A percentile compares a stretch with the other conserved stretches of the same genome.
These are phyloP conservation scores for Polylopha cassiicola DNA, from an alignment of 2,888 invertebrate species.

Conservation along the genomic window DNA sequence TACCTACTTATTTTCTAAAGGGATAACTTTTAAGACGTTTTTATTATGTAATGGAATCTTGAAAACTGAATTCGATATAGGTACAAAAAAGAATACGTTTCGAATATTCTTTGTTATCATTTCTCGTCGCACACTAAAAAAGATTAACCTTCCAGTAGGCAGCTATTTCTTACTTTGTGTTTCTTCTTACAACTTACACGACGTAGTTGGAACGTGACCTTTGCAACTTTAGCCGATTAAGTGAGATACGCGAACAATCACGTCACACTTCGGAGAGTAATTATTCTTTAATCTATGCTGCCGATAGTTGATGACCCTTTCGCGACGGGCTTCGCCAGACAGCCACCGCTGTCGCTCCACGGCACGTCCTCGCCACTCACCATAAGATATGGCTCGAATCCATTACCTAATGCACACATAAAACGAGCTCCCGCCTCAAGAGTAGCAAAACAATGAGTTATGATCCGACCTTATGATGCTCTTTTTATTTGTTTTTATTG, in stretches of 20 bases:
- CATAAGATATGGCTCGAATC: conserved; percentile 54
- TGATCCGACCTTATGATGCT: conserved; percentile 55
- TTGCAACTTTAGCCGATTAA: conserved; percentile 14
- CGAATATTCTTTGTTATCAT: too few species aligned
- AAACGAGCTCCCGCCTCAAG: conserved; percentile 40
- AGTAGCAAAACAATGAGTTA: conserved; percentile 69
- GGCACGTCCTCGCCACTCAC: conserved; percentile 39
- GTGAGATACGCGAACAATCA: conserved; percentile 4
- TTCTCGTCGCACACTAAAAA: too few species aligned
- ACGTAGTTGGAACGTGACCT: conserved; percentile 12
- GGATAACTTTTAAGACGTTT: too few species aligned
- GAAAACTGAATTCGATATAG: too few species aligned
- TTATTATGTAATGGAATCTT: too few species aligned
- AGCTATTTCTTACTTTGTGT: conserved; percentile 9
- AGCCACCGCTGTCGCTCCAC: conserved; percentile 18
- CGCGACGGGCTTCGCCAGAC: conserved; percentile 7
- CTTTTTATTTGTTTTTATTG: conserved; percentile 66
- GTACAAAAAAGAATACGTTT: too few species aligned
- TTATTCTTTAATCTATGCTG: conserved; percentile 18
- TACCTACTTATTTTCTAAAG: too few species aligned
- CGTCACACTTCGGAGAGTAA: conserved; percentile 13
- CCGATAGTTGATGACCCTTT: conserved; percentile 11
- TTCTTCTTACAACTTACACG: too few species aligned
- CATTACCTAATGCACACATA: conserved; percentile 68
- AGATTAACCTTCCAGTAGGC: neutral